Evolutionary conservation across 2,888 invertebrate species (phyloP), one percentile per base, ranked within the genome.

Genomic region (Clistopyga incitator): DNA sequence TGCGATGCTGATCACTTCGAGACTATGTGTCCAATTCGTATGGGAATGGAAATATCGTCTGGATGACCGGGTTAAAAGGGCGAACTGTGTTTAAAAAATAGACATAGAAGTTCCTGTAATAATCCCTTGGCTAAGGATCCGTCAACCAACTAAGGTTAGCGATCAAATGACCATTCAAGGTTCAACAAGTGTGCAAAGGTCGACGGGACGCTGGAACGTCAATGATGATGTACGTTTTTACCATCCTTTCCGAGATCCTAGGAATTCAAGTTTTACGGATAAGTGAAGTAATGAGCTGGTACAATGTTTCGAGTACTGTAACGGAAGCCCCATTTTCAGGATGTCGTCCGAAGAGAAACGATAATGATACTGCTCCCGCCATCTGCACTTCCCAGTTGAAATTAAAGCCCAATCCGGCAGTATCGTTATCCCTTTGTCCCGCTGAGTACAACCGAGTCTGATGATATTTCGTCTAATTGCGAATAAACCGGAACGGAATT

Each of bases 401-500:
- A 47, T 47, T 50, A 67, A 67, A 67, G 71, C 38, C 18, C 47
- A 59, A 61, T 61, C 18, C 25, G 47, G 29, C 59, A 25, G 59
- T 72, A 59, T 47, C 59, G 59, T 45, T 34, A 52, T 70, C 11
- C 45, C 42, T 61, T 47, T 59, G 47, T 59, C 25, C 15, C 11
- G 59, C 25, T 29, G 45, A 23, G 54, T 13, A 47, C 45, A 47
- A 47, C 45, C 45, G 10, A 56, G 45, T 59, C 29, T 47, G 59
- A 72, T 23, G 59, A 59, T 47, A 47, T 77, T 59, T 68, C 59
- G 47, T 56, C 67, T 45, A 42, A 77, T 59, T 56, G 77, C 45
- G 78, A 78, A 61, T 61, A 70, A 78, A 50, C 50, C 20, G 56
- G 38, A 68, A 70, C 61, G 61, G 59, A 65, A 45, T 61, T 70